Evolutionary conservation across 2,797 vertebrate species (phyloP), one percentile per base, ranked within the genome.

Genomic region (Spinus olivaceus): DNA sequence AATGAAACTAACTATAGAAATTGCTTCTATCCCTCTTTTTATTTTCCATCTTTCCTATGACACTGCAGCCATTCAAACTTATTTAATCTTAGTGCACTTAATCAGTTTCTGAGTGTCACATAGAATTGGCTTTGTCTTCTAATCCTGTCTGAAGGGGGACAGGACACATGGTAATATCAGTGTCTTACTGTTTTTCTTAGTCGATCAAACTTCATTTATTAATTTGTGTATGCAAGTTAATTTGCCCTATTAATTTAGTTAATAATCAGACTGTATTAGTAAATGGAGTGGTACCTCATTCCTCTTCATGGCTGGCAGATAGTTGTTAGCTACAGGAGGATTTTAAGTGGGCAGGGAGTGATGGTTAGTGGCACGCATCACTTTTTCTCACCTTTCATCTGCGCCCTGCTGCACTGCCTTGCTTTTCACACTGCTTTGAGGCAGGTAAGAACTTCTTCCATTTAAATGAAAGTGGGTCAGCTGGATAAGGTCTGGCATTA

Each of bases 301-400:
- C 90, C 53, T 92, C 23, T 87, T 94, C 39, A 77, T 17, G 70
- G 64, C 86, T 94, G 86, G 86, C 35, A 73, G 81, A 57, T 78
- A 65, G 46, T 39, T 93, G 59, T 56, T 71, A 81, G 39, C 28
- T 76, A 42, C 12, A 61, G 77, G 69, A 86, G n/a, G 35, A 56
- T 74, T 77, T 88, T 72, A 76, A 78, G 54, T 47, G 56, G 21
- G 37, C 1, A n/a, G 30, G 19, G 24, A 85, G 32, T 35, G 21
- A 28, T 44, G 23, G 53, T 79, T 33, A 41, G 46, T 69, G 41
- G 39, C 56, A 44, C 1, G 10, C 28, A 7, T 33, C 82, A 51
- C 32, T 67, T 90, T 77, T 61, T 89, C 60, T 33, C 71, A 80
- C 37, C 67, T 95, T 91, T 94, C 60, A 39, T 16, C 71, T 67